Percentiles rank a stretch among this genome's conserved stretches.
These are phyloP conservation scores for Proterorhinus semilunaris DNA, from an alignment of 2,113 vertebrate species.

Conservation along the genomic window DNA sequence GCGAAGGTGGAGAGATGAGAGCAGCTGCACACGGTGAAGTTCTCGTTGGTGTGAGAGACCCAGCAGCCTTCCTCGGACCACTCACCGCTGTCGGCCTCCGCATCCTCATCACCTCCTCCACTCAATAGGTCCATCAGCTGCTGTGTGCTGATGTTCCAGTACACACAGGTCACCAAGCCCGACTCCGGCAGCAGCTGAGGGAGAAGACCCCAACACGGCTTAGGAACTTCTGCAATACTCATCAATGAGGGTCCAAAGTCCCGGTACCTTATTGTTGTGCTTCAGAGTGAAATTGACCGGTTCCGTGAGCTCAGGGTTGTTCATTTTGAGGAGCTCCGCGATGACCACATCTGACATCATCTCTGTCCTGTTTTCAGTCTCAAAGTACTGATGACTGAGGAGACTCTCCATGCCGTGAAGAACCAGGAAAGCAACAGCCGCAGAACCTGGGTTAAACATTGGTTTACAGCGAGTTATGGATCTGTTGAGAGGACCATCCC, in stretches of 20 bases:
- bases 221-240: neutral
- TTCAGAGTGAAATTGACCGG: conserved; percentile 69
- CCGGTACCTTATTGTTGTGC: conserved; percentile 54
- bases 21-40: conserved; percentile 73
- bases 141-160: conserved; percentile 55
- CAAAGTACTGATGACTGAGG: conserved; percentile 55
- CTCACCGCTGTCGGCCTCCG: neutral
- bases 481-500: too few species aligned
- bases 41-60: conserved; percentile 34
- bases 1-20: conserved; percentile 76
- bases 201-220: conserved; percentile 13
- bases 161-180: conserved; percentile 70
- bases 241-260: neutral
- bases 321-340: conserved; percentile 46
- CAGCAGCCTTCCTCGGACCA: conserved; percentile 75
- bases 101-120: neutral
- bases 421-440: conserved; percentile 54
- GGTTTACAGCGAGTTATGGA: too few species aligned
- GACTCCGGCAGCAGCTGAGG: conserved; percentile 10
- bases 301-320: conserved; percentile 56
- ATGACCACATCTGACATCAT: conserved; percentile 64
- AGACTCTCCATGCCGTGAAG: conserved; percentile 58
- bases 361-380: conserved; percentile 52
- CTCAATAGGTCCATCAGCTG: too few species aligned
- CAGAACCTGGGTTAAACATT: conserved; percentile 44